A percentile compares a stretch with the other conserved stretches of the same genome.
These are phyloP conservation scores for Lonchura striata DNA, from an alignment of 2,113 vertebrate species.

Conservation along the genomic window DNA sequence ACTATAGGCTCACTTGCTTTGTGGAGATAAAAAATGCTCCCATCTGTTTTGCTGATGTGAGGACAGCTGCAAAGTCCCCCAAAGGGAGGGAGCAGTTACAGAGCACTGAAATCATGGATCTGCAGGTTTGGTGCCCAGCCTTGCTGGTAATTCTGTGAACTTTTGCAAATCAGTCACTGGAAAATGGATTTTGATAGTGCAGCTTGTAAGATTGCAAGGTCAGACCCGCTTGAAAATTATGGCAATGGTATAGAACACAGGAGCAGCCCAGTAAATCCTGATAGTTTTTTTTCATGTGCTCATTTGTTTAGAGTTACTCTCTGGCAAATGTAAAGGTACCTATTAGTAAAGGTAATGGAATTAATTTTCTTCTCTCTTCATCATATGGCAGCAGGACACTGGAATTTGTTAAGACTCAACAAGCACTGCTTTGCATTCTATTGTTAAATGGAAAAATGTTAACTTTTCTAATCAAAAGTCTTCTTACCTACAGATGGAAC, in stretches of 20 bases:
- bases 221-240: not conserved
- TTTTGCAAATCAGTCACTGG: not conserved
- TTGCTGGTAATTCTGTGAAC: not conserved
- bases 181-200: not conserved
- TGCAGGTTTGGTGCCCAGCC: not conserved
- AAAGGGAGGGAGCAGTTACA: not conserved
- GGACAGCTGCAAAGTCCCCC: not conserved
- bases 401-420: not conserved
- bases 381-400: not conserved
- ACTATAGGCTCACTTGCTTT: not conserved
- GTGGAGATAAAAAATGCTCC: not conserved
- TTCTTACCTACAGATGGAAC: not conserved
- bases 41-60: slow-evolving; percentile 26
- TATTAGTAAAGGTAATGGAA: not conserved
- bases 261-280: not conserved
- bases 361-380: not conserved
- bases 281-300: not conserved
- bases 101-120: not conserved
- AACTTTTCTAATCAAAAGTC: not conserved
- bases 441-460: slow-evolving; percentile 27
- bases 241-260: not conserved
- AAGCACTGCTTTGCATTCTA: not conserved
- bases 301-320: not conserved
- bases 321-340: not conserved
- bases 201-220: not conserved